Base-by-base conservation (phyloP, 1,140 invertebrate genomes). In the Leptinotarsa lineolata region DNA sequence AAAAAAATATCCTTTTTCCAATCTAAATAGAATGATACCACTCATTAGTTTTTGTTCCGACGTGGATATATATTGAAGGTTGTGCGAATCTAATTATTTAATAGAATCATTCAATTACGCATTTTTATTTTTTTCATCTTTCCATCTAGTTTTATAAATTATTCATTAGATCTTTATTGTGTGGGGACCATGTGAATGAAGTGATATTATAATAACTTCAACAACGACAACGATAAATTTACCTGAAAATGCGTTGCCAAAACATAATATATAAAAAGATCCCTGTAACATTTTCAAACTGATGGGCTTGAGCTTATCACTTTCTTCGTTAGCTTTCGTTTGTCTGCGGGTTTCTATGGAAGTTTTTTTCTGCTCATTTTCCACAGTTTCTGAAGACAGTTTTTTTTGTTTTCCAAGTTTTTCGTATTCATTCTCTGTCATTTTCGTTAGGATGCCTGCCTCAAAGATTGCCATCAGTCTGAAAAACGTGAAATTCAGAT, bases 401-500 rank as follows among this genome's bases (percentile, higher is more conserved):
- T 85, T 78, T 63, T 86, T 84, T 74, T 86, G 85, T 79, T 90
- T 88, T 21, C 88, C 88, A 67, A 92, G 85, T 30, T 88, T 89
- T 77, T 89, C 89, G 77, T 91, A 92, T 76, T 92, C 91, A 72
- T 90, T 89, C 73, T 88, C 88, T 0, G 91, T 91, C 85, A 92
- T 91, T 83, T 92, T 92, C 0, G 89, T 87, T 67, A 91, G 81
- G 65, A 92, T 92, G 4, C 91, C 91, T 20, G 89, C 89, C 85
- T 92, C 90, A 78, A 92, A 92, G 21, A 92, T 84, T 46, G 88
- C 87, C 86, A 92, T 91, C 15, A 92, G 80, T 20, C 91, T 92
- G 73, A n/a, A 83, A 83, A 58, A 81, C 72, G 13, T 54, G 15
- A n/a, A 54, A 39, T 39, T 3, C 11, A 39, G 30, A 39, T 39